Evolutionary conservation across 1,140 invertebrate genomes (phyloP), one percentile per base, ranked within the genome.

Genomic region (Drosophila subobscura): DNA sequence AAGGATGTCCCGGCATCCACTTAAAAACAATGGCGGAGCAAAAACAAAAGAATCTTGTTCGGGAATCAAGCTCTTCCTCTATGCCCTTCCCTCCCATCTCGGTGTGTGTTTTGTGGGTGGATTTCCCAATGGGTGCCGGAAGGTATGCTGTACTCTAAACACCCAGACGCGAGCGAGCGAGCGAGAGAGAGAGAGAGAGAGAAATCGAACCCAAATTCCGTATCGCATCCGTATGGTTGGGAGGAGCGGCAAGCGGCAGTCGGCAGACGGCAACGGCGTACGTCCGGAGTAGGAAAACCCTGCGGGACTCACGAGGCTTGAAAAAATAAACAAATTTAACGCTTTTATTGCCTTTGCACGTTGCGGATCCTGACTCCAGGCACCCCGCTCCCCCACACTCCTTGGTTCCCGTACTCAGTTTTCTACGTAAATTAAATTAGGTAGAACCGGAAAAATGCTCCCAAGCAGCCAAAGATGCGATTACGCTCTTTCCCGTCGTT

Each of bases 241-340:
- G 8, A 3, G 6, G 3, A 12, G 10, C 0, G 16, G 16, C 16
- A 20, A 20, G 16, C 16, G 16, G 33, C 8, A 12, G 3, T 20
- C 16, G 33, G 29, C 8, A 12, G 3, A 1, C 16, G 33, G 29
- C 33, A 10, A 1, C 3, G 33, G 10, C 8, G 33, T 37, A 37
- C 33, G 33, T 16, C 6, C n/a, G n/a, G 8, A 53, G 46, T 27
- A n/a, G 14, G 44, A 16, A 49, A 25, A 29, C 37, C 47, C 49
- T 40, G 49, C 47, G 42, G 61, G 14, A 56, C 63, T 44, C 47
- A 45, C 51, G 50, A 47, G 66, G 60, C 60, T 75, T 70, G 63
- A 68, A 83, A 88, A 88, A 88, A 89, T 88, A 88, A 88, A 88
- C 83, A 88, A 88, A 88, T 88, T 88, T 88, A 83, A 83, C 83